phyloP scores from a whole-genome alignment of 2,888 invertebrate genomes.

The Calameuta idolon region DNA sequence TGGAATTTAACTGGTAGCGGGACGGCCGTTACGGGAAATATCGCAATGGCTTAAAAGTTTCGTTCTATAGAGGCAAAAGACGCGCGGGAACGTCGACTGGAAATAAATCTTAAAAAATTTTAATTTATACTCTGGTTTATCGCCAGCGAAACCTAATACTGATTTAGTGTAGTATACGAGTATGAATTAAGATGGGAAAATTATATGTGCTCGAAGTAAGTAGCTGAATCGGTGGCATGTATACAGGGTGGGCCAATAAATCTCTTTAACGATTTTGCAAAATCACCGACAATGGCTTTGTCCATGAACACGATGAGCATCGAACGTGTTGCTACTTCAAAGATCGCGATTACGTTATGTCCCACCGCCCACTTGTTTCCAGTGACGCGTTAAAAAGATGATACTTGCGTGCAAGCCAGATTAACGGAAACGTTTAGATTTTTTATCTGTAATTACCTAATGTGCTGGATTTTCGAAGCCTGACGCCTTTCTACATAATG shows the following conservation, averaged over 20 bases:
- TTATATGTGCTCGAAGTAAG: neutral
- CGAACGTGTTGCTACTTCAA: neutral
- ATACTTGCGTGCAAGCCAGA: neutral
- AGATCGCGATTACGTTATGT: neutral
- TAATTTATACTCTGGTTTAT: slow-evolving; percentile 5
- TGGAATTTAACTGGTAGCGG: neutral
- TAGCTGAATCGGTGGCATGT: neutral
- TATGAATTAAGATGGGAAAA: neutral
- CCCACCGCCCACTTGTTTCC: neutral
- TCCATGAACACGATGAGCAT: neutral
- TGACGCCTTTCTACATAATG: neutral
- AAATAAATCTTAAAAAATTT: neutral
- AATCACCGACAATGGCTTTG: neutral
- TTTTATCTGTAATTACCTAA: neutral
- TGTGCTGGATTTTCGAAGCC: neutral
- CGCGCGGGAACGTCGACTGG: neutral
- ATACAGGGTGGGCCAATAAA: neutral
- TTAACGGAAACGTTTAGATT: neutral
- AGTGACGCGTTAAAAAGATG: neutral
- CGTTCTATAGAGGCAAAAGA: neutral
- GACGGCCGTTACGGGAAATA: neutral
- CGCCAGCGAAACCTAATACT: neutral
- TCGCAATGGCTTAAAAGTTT: neutral
- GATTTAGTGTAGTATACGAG: neutral
- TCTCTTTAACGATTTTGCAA: neutral